Evolutionary conservation across 2,888 invertebrate genomes (phyloP), one percentile per base, ranked within the genome.

Genomic region (Acronicta alni): DNA sequence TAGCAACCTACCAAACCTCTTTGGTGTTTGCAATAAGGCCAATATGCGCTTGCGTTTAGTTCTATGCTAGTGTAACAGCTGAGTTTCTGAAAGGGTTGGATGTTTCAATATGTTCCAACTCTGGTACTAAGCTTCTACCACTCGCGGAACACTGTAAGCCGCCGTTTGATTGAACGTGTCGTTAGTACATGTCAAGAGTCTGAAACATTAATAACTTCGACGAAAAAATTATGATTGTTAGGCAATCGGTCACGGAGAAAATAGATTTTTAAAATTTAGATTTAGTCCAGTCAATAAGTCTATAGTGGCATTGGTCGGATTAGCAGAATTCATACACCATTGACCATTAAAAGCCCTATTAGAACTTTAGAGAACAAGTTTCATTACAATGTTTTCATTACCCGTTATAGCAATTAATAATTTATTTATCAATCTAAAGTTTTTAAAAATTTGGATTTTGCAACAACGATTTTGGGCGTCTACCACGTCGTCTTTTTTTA

Each of bases 111-210:
- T 76, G 58, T 63, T 51, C 59, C 57, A 64, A 57, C 62, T 69
- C 61, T 59, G 60, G 68, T 55, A 48, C 17, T 47, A 49, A 52
- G 59, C 56, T 53, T 45, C 53, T 53, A 37, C 26, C 39, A 60
- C 32, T 54, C 49, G 53, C 48, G 67, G 74, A 69, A 70, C 74
- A 67, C 69, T 74, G 51, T 73, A 76, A 76, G 70, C 77, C 55
- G 30, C 45, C 58, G 63, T 63, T 76, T 76, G 74, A 75, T 73
- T 76, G 70, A 76, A 57, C 67, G 57, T 58, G 56, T 74, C 62
- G 77, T 69, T 73, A 67, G 67, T 43, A 67, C 57, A 63, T 66
- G 66, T 75, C 74, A 75, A 76, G 76, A 69, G 48, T 62, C 43
- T 69, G 65, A 57, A 72, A 54, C 38, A 54, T 72, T 68, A 69